Evolutionary conservation across 2,797 vertebrate genomes (phyloP).

Genomic region (Naso thynnoides): DNA sequence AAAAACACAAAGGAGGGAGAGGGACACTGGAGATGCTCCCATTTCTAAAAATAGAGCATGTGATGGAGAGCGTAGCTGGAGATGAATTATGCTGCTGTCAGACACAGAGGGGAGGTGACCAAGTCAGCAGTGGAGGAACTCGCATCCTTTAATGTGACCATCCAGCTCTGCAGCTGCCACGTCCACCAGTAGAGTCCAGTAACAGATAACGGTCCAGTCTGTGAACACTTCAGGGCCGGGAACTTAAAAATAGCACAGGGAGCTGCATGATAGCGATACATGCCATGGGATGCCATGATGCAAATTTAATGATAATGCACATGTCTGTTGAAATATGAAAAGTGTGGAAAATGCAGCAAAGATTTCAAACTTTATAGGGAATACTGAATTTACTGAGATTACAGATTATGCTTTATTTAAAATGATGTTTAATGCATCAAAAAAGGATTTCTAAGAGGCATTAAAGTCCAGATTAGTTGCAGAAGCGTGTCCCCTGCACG

Average conservation of each 20-base stretch:
- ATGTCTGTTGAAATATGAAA: neutral
- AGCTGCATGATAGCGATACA: neutral
- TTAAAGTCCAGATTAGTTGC: neutral
- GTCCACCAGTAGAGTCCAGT: neutral
- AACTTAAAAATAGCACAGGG: neutral
- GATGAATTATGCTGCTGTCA: conserved; percentile 62
- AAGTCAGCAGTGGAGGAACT: conserved; percentile 12
- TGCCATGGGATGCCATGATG: neutral
- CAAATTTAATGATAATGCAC: neutral
- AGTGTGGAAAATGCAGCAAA: neutral
- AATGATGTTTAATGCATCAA: neutral
- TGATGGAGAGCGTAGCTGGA: conserved; percentile 58
- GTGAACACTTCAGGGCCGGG: neutral
- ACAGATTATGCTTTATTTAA: neutral
- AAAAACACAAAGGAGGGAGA: conserved; percentile 57
- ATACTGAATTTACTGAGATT: neutral
- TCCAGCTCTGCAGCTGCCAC: neutral
- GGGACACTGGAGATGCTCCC: conserved; percentile 64
- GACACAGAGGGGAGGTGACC: conserved; percentile 45
- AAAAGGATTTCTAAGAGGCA: neutral
- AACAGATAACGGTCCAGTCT: neutral
- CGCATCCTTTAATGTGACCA: conserved; percentile 1
- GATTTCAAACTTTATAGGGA: neutral
- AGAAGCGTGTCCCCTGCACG: neutral
- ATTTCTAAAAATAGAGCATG: conserved; percentile 73